Evolutionary conservation across 1,140 invertebrate genomes (phyloP).

Genomic region (Nymphalis io): DNA sequence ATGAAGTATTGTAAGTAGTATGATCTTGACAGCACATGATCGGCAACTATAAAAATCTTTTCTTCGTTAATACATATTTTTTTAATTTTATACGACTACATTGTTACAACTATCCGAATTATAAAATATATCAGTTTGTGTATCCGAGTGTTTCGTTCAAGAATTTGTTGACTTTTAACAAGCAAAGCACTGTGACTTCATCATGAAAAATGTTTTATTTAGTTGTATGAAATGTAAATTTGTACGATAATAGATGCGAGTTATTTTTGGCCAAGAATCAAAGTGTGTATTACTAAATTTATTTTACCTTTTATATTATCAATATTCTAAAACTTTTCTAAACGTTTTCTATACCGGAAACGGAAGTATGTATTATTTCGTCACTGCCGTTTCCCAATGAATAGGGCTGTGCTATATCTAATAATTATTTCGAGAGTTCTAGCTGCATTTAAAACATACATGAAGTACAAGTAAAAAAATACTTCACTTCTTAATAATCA

Average conservation of each 20-base stretch:
- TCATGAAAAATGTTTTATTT: not conserved
- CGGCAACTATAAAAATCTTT: too few species aligned
- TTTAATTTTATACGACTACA: not conserved
- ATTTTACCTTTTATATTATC: not conserved
- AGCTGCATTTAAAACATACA: too few species aligned
- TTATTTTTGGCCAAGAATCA: too few species aligned
- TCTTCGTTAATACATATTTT: too few species aligned
- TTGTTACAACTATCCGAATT: not conserved
- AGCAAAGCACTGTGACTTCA: too few species aligned
- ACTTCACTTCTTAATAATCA: too few species aligned
- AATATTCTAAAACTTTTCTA: not conserved
- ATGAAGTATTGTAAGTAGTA: too few species aligned
- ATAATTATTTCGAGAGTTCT: not conserved
- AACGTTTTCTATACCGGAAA: slow-evolving; percentile 1
- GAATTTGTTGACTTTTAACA: not conserved
- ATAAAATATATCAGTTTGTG: not conserved
- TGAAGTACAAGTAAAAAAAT: too few species aligned
- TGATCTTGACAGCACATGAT: too few species aligned
- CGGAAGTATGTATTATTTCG: slow-evolving; percentile 1
- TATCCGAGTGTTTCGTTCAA: slow-evolving; percentile 27
- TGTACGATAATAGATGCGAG: too few species aligned
- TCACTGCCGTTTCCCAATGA: slow-evolving; percentile 26
- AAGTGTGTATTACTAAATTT: not conserved
- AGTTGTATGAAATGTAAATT: too few species aligned
- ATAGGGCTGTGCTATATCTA: slow-evolving; percentile 31